Base-by-base conservation (phyloP, 92 coral and sea anemone genomes). In the Phenganax marumi region DNA sequence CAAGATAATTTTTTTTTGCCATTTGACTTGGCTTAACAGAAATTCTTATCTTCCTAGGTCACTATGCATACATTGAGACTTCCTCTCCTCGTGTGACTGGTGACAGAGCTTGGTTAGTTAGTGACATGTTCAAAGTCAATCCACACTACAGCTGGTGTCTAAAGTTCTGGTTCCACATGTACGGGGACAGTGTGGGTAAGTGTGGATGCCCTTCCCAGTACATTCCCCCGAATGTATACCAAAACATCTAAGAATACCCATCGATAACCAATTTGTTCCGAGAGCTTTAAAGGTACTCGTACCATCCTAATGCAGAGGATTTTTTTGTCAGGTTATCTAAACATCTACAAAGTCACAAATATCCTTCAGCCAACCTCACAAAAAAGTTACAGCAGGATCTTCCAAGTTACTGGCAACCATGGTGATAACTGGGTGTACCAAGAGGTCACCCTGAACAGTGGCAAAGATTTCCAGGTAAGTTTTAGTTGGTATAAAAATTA, bases 141-240 rank as follows among this genome's bases (percentile, higher is more conserved):
- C 85, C 89, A 6, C 81, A 90, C 70, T 89, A 66, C 52, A 89
- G 80, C 23, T 95, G 97, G 97, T 95, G 98, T 75, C 58, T 95
- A 61, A 85, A 71, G 0, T 95, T 95, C 91, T 95, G 97, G 97
- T 89, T 92, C 66, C 98, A 95, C 88, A 89, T 95, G 90, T 90
- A 81, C 52, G 98, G 98, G 7, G 84, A 90, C 75, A 92, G 85
- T 62, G 90, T 89, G 70, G 97, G 98, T 33, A 33, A 33, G 43
- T 33, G 43, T 33, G 43, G 43, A 33, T 33, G 43, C 3, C 43
- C 43, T 33, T 33, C 43, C 43, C 43, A 33, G 5, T 33, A 5
- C 43, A 33, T 33, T 33, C 43, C 43, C 43, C 43, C 43, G 2
- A 1, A 33, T 33, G 2, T 33, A 33, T 33, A 33, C 43, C 43